Conservation (phyloP, 2,888 invertebrate genomes). For the Dorcus parallelipipedus region DNA sequence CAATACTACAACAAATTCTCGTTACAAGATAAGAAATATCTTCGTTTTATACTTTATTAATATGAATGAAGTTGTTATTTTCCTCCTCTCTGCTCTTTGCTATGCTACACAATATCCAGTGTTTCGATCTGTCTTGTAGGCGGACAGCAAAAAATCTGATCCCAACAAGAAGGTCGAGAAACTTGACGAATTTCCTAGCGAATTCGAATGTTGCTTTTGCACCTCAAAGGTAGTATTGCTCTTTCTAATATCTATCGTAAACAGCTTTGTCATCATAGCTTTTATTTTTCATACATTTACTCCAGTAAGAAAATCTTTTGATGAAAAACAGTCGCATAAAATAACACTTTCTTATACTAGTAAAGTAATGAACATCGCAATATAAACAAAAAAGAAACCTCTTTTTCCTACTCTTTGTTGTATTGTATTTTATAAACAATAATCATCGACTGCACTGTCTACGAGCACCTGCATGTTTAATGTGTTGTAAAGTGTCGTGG, state of each 20-base stretch:
- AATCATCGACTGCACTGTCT: too few relatives aligned
- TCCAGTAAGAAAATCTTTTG: background rate
- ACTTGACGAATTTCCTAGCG: slow-evolving; percentile 88
- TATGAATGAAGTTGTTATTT: slow-evolving; percentile 13
- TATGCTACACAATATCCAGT: slow-evolving; percentile 28
- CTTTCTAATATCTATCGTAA: slow-evolving; percentile 27
- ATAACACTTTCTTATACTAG: too few relatives aligned
- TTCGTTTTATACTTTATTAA: background rate
- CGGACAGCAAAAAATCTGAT: slow-evolving; percentile 61
- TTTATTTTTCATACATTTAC: slow-evolving; percentile 2
- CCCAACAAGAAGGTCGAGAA: slow-evolving; percentile 54
- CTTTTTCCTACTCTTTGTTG: too few relatives aligned
- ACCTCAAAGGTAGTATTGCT: slow-evolving; percentile 79
- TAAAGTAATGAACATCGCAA: too few relatives aligned
- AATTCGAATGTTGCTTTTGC: slow-evolving; percentile 97
- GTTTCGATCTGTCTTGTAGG: slow-evolving; percentile 46
- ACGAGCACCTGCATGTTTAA: too few relatives aligned
- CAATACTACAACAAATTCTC: background rate
- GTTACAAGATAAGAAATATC: background rate
- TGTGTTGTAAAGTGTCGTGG: too few relatives aligned
- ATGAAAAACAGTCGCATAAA: background rate
- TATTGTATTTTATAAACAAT: too few relatives aligned
- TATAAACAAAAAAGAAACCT: too few relatives aligned
- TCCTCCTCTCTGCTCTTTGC: slow-evolving; percentile 27
- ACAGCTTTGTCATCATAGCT: slow-evolving; percentile 13